Evolutionary conservation across 2,797 vertebrate genomes (phyloP).

Genomic region (Smutsia gigantea): DNA sequence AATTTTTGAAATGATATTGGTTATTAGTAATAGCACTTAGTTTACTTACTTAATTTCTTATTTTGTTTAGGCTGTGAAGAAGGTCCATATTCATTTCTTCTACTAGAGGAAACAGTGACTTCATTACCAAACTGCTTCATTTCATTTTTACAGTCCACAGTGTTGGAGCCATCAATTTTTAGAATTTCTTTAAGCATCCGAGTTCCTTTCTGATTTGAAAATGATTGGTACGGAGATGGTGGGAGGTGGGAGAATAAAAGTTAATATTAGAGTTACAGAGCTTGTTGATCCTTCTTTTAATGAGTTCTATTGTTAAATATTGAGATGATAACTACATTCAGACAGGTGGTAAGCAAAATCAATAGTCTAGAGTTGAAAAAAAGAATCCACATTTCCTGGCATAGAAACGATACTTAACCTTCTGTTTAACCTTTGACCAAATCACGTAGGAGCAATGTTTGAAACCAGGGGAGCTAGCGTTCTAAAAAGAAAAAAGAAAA

Average conservation of each 20-base stretch:
- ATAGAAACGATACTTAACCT: constrained; percentile 2
- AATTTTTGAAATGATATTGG: not conserved
- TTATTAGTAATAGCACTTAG: not conserved
- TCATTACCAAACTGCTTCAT: constrained; percentile 80
- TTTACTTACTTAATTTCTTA: constrained; percentile 93
- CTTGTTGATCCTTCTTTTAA: constrained; percentile 17
- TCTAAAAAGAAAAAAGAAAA: not conserved
- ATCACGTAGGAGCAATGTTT: not conserved
- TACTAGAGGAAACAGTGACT: constrained; percentile 74
- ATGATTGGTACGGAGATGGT: constrained; percentile 39
- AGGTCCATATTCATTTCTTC: constrained; percentile 82
- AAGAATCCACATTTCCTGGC: not conserved
- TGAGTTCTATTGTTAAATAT: constrained; percentile 33
- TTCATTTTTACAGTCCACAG: constrained; percentile 84
- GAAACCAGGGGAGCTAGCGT: not conserved
- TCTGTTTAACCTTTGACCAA: constrained; percentile 21
- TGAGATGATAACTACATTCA: constrained; percentile 15
- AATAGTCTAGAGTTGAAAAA: not conserved
- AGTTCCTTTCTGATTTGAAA: constrained; percentile 94
- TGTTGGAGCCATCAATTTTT: constrained; percentile 93
- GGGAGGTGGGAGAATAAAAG: not conserved
- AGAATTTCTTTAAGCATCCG: constrained; percentile 98
- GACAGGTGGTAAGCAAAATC: constrained; percentile 6
- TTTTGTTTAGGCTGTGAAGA: constrained; percentile 89
- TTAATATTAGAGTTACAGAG: not conserved